Evolutionary conservation across 1,140 invertebrate genomes (phyloP), one percentile per base, ranked within the genome.

Genomic region (Yoshiicerus persimilis): DNA sequence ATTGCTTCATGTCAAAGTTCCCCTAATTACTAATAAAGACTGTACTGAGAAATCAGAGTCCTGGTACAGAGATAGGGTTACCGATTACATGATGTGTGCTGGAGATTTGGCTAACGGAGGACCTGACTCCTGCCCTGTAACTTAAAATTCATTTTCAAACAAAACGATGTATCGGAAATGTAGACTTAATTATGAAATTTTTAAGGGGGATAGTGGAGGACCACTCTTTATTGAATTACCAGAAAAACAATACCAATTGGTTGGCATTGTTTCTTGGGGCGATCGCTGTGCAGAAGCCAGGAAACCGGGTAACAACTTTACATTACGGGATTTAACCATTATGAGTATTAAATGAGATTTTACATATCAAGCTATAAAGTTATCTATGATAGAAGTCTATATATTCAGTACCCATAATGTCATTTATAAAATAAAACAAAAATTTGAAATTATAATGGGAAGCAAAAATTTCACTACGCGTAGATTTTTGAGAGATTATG

Each of bases 211-310:
- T 38, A 85, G 80, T 70, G 87, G 87, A 47, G 84, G 85, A 56
- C 88, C 88, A 39, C 77, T 88, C 2, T 88, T 88, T 84, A 77
- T 88, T 1, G 84, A 77, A 80, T 11, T 13, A 13, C 38, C 64
- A 34, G 70, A 87, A 30, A 75, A 47, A 10, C 77, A 88, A 30
- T 64, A 70, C 11, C 30, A 34, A 25, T 64, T 88, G 38, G 64
- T 88, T 36, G 88, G 88, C 9, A 32, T 88, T 20, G 88, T 88
- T n/a, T 86, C 85, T 0, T 88, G 88, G 88, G 88, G 88, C 11
- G 64, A 77, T 23, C 41, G 70, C 4, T 89, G 88, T 70, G 87
- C 70, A n/a, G 41, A 41, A n/a, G 56, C 83, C 6, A 47, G 56
- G 32, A 36, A 84, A 64, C 88, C 88, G 2, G 88, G 88, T 20